A percentile compares a stretch with the other conserved stretches of the same genome.
Conservation (phyloP, 2,888 invertebrate genomes). For the Brachypalpus laphriformis region DNA sequence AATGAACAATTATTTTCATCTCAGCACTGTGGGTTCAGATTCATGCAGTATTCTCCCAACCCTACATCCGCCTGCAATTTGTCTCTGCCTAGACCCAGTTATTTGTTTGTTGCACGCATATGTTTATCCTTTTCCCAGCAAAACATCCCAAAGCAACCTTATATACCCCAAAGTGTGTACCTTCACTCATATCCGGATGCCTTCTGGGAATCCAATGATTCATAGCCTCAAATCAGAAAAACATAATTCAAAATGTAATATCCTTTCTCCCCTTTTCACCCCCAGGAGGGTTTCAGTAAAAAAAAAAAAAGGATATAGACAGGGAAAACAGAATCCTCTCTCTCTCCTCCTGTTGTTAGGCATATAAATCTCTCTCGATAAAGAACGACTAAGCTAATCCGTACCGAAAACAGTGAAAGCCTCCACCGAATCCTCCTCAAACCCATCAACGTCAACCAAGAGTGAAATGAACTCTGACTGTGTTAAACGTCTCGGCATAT, state of each 20-base stretch:
- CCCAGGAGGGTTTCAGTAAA: neutral
- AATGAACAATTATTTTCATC: no score
- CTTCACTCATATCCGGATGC: neutral
- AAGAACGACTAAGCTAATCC: slow-evolving; percentile 7
- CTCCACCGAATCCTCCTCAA: neutral
- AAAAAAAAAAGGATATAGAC: neutral
- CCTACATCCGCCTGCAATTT: no score
- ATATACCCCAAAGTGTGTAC: no score
- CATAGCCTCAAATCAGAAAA: slow-evolving; percentile 1
- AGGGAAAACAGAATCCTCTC: neutral
- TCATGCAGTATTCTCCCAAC: no score
- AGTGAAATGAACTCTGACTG: slow-evolving; percentile 9
- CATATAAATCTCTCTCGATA: neutral
- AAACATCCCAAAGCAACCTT: no score
- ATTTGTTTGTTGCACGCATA: no score
- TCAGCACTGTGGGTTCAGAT: no score
- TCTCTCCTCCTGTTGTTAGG: neutral
- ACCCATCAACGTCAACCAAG: neutral
- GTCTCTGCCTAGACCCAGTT: no score
- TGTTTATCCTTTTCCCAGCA: no score
- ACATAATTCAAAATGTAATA: slow-evolving; percentile 19
- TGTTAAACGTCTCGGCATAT: neutral
- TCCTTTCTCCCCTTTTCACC: neutral
- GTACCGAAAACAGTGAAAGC: neutral
- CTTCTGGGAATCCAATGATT: neutral